These are phyloP conservation scores for Drosophila persimilis DNA, from an alignment of 1,140 invertebrate species.

Conservation along the genomic window DNA sequence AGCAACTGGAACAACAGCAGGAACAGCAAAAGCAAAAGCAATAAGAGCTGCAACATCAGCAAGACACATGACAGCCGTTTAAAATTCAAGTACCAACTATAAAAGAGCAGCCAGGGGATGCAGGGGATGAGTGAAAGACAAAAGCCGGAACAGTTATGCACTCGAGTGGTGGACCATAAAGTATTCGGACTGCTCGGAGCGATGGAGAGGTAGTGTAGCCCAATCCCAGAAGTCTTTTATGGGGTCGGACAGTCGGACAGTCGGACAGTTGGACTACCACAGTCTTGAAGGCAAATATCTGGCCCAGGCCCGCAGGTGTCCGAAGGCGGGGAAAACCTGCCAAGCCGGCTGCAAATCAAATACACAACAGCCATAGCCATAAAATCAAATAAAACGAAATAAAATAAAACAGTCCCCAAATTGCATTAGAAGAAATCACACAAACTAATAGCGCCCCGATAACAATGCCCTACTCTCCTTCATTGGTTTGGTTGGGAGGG, in stretches of 20 bases:
- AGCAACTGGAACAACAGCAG: no score
- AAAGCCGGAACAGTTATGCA: conserved; percentile 60
- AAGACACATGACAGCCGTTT: conserved; percentile 52
- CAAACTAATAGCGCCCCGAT: conserved; percentile 61
- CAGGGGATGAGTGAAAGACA: conserved; percentile 45
- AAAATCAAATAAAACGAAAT: conserved; percentile 55
- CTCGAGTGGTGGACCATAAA: conserved; percentile 71
- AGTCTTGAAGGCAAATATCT: conserved; percentile 18
- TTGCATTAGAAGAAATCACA: conserved; percentile 57
- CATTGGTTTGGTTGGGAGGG: not conserved
- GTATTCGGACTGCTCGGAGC: conserved; percentile 58
- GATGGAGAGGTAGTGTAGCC: conserved; percentile 41
- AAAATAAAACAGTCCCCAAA: conserved; percentile 73
- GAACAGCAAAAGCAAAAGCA: no score
- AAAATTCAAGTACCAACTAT: conserved; percentile 70
- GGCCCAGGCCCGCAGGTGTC: conserved; percentile 36
- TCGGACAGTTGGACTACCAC: conserved; percentile 15
- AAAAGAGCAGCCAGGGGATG: conserved; percentile 31
- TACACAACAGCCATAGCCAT: conserved; percentile 29
- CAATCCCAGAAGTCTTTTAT: conserved; percentile 62
- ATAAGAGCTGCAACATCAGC: conserved; percentile 1
- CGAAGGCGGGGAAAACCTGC: no score
- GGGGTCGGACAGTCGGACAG: conserved; percentile 38
- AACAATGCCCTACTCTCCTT: conserved; percentile 58
- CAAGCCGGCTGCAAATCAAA: conserved; percentile 44